Evolutionary conservation across 1,140 invertebrate genomes (phyloP).

Genomic region (Drosophila azteca): DNA sequence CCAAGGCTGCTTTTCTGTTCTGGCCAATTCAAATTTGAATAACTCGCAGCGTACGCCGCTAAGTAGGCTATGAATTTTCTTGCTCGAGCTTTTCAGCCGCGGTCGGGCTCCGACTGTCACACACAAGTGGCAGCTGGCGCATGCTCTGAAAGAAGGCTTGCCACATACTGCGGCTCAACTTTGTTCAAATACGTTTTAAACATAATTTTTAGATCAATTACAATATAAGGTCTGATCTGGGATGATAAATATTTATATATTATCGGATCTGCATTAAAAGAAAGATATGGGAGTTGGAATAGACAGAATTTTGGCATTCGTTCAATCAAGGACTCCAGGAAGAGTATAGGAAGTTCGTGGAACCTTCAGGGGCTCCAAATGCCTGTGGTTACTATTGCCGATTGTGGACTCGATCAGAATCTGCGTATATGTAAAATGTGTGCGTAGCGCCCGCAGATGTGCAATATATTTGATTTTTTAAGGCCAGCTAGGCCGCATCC

Average conservation of each 20-base stretch:
- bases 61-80: constrained; percentile 70
- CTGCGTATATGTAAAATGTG: constrained; percentile 41
- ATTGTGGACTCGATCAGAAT: constrained; percentile 34
- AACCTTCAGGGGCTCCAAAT: neutral
- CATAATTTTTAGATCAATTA: too few species aligned
- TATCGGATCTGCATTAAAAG: too few species aligned
- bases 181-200: too few species aligned
- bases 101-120: constrained; percentile 5
- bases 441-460: constrained; percentile 34
- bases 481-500: constrained; percentile 57
- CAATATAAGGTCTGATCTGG: too few species aligned
- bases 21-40: constrained; percentile 76
- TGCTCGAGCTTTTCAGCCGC: neutral
- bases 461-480: constrained; percentile 66
- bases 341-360: neutral
- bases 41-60: constrained; percentile 67
- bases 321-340: too few species aligned
- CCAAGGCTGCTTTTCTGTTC: neutral
- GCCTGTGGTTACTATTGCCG: too few species aligned
- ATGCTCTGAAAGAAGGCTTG: too few species aligned
- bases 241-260: too few species aligned
- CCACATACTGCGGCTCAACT: too few species aligned
- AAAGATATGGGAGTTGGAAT: too few species aligned
- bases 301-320: too few species aligned
- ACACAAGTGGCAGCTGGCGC: too few species aligned